Evolutionary conservation across 2,888 invertebrate species (phyloP), one percentile per base, ranked within the genome.

Genomic region (Catocala nupta): DNA sequence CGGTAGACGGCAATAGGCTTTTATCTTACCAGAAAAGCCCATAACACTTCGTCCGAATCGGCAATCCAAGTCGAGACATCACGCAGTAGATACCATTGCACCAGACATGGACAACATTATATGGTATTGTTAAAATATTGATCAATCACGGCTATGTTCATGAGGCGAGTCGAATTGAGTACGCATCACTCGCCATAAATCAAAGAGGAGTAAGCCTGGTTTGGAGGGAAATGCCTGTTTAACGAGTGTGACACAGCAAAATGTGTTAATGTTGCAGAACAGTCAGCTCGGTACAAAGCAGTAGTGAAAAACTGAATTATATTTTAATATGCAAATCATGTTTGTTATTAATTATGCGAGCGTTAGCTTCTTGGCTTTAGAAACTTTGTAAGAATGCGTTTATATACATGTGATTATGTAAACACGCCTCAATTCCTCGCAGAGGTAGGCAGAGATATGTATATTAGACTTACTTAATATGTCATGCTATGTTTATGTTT

Each of bases 181-280:
- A 70, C 59, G 78, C 69, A 78, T 78, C 77, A 63, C 69, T 73
- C 59, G 59, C 66, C 74, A 80, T 82, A 81, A 83, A 86, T 86
- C 83, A 83, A 75, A 70, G 75, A 69, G 64, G 70, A 71, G 66
- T 68, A 59, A 68, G 55, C 55, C 72, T 77, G 79, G 81, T 82
- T 80, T 77, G 73, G 70, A 74, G 70, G 70, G 73, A 80, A 77
- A 75, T 75, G 68, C 70, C 64, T 73, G 78, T 77, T 75, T 77
- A 74, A 74, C 69, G 68, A 77, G 73, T 68, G 75, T 86, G 85
- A 86, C 77, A 67, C 58, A 59, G 85, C 81, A 68, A 70, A 81
- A 82, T 64, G 61, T 60, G 45, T 55, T 63, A 57, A 58, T 55
- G 50, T 56, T 51, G 12, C 9, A 54, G 53, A 53, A n/a, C 48